phyloP scores from a whole-genome alignment of 53 echinoderm and acorn worm species.

The Actinopyga echinites region DNA sequence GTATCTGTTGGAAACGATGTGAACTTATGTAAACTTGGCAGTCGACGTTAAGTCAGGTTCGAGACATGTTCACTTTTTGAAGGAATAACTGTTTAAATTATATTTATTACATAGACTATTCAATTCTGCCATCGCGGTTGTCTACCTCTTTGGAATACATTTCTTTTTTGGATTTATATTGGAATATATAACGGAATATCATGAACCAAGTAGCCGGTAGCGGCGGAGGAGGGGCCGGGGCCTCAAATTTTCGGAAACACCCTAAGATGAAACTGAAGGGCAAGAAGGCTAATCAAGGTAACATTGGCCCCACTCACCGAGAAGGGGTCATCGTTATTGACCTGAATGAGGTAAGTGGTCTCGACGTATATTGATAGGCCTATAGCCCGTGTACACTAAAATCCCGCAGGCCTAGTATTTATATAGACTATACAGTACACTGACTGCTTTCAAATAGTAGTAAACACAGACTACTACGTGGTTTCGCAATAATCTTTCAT shows the following conservation, averaged over 20 bases:
- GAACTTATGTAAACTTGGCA: no score
- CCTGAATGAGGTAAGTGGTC: constrained; percentile 20
- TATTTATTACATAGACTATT: no score
- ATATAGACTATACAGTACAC: no score
- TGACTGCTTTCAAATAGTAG: neutral
- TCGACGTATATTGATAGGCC: no score
- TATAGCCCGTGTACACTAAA: no score
- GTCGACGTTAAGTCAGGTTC: no score
- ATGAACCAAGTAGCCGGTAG: constrained; percentile 40
- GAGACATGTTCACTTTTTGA: no score
- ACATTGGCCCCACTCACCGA: neutral
- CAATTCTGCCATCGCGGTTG: no score
- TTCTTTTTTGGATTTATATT: neutral
- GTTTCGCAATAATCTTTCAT: neutral
- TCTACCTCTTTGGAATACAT: no score
- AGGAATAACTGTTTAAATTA: no score
- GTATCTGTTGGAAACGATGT: no score
- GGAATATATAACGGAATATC: neutral
- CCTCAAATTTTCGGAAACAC: neutral
- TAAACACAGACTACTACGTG: neutral
- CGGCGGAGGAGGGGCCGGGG: constrained; percentile 3
- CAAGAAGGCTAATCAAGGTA: neutral
- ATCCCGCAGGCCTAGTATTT: no score
- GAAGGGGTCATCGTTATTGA: constrained; percentile 21
- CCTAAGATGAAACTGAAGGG: neutral